Evolutionary conservation across 2,888 invertebrate genomes (phyloP).

Genomic region (Lottia scabra): DNA sequence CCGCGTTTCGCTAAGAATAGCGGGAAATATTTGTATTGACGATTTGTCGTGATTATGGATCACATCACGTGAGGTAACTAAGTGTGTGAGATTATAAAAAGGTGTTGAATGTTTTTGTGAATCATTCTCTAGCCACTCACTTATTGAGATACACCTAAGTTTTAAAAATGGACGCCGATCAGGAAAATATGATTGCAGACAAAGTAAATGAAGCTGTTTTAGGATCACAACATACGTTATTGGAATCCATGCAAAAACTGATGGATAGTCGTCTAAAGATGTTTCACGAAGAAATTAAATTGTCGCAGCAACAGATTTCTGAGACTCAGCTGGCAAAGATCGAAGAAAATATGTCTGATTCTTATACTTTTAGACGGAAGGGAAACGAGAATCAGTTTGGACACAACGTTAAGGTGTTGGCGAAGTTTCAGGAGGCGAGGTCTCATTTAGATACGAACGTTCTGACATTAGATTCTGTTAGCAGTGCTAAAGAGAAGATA

Average conservation of each 20-base stretch:
- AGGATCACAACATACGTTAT: not conserved
- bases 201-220: no score
- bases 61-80: no score
- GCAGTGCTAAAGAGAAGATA: not conserved
- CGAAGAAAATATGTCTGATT: conserved; percentile 7
- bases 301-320: not conserved
- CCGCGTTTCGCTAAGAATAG: no score
- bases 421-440: conserved; percentile 13
- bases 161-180: no score
- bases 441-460: not conserved
- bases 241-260: not conserved
- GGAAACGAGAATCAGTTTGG: conserved; percentile 16
- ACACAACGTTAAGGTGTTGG: conserved; percentile 7
- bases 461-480: not conserved
- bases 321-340: conserved; percentile 12
- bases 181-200: no score
- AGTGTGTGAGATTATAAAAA: no score
- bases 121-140: no score
- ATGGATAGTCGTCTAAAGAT: not conserved
- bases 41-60: no score
- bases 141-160: no score
- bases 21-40: no score
- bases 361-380: conserved; percentile 14
- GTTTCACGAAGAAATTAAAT: conserved; percentile 11
- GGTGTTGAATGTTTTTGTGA: no score